These are phyloP conservation scores for Vulpes ferrilata DNA, from an alignment of 2,113 vertebrate genomes.

Conservation along the genomic window DNA sequence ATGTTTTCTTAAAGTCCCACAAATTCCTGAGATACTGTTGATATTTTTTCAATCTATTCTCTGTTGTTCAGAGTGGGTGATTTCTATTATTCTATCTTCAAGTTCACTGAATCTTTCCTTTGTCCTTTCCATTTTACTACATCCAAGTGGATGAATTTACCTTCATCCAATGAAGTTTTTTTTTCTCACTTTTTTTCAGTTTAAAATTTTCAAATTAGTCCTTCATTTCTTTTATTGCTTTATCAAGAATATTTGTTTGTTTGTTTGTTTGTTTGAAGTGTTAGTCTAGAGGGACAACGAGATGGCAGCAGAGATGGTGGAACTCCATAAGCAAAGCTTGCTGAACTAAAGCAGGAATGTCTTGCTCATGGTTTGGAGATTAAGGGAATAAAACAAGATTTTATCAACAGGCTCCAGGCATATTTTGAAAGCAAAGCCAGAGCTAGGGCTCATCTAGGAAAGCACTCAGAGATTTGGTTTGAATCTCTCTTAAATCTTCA, in stretches of 20 bases:
- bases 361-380: conserved; percentile 93
- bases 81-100: neutral
- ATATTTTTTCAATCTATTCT: neutral
- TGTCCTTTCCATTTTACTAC: neutral
- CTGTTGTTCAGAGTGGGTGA: neutral
- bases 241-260: neutral
- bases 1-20: neutral
- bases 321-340: conserved; percentile 87
- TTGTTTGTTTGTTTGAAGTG: neutral
- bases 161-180: neutral
- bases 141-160: neutral
- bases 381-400: conserved; percentile 95
- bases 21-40: neutral
- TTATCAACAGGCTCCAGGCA: conserved; percentile 93
- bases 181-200: neutral
- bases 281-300: neutral
- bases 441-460: conserved; percentile 79
- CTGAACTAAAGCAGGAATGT: conserved; percentile 95
- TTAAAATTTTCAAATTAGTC: neutral
- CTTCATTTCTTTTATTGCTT: conserved; percentile 24
- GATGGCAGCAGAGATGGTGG: neutral
- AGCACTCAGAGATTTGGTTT: conserved; percentile 95
- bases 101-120: neutral
- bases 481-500: conserved; percentile 95
- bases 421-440: conserved; percentile 88